Conservation (phyloP, 1,140 invertebrate species). For the Plodia interpunctella region DNA sequence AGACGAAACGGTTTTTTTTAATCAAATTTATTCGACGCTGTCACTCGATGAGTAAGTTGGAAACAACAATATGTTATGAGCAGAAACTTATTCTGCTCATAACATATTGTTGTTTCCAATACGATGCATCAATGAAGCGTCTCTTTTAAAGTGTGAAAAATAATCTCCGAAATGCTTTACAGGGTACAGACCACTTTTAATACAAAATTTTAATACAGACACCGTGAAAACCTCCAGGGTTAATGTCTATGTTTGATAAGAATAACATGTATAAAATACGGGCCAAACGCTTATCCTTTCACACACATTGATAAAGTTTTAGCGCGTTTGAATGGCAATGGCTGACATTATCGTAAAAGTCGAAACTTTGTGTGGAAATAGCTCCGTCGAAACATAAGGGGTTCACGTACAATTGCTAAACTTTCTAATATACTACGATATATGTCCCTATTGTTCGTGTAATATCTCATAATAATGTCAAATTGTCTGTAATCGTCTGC, state of each 20-base stretch:
- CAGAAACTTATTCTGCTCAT: too few species aligned
- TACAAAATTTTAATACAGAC: too few species aligned
- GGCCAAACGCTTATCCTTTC: slow-evolving; percentile 64
- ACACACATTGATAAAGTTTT: slow-evolving; percentile 74
- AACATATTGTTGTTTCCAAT: too few species aligned
- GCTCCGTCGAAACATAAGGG: slow-evolving; percentile 71
- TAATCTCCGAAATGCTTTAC: too few species aligned
- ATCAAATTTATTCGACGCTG: too few species aligned
- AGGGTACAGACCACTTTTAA: too few species aligned
- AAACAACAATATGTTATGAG: too few species aligned
- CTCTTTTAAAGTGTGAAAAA: too few species aligned
- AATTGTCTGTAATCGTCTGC: slow-evolving; percentile 25
- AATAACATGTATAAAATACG: slow-evolving; percentile 46
- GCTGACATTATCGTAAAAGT: slow-evolving; percentile 76
- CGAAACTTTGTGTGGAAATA: slow-evolving; percentile 69
- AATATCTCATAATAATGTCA: slow-evolving; percentile 57
- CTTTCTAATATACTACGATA: slow-evolving; percentile 69
- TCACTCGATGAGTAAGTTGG: too few species aligned
- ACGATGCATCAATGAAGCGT: too few species aligned
- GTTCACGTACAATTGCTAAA: slow-evolving; percentile 72
- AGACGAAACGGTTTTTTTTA: too few species aligned
- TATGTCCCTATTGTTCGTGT: slow-evolving; percentile 58
- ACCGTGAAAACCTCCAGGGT: too few species aligned
- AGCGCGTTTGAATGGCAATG: slow-evolving; percentile 73
- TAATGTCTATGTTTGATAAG: slow-evolving; percentile 7